A percentile compares a stretch with the other conserved stretches of the same genome.
Conservation (phyloP, 2,888 invertebrate species). For the Blastobasis adustella region DNA sequence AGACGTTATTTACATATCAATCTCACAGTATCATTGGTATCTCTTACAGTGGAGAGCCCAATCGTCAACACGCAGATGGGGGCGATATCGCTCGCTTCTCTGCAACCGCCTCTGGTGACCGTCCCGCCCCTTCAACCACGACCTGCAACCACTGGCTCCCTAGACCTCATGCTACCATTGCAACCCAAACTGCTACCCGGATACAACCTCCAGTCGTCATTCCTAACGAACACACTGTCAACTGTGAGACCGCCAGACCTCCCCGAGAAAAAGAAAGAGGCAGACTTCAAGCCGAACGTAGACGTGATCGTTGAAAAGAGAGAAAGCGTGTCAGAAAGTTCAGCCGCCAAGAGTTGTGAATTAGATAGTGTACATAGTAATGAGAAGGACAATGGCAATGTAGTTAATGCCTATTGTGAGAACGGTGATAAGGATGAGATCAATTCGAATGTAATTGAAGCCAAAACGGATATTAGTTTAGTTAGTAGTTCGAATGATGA, state of each 20-base stretch:
- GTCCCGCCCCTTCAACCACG: conserved; percentile 80
- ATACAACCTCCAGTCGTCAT: conserved; percentile 67
- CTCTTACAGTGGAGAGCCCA: conserved; percentile 73
- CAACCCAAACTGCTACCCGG: conserved; percentile 81
- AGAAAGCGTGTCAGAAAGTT: conserved; percentile 35
- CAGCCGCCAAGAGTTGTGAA: conserved; percentile 29
- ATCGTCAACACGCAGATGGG: conserved; percentile 62
- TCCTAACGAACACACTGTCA: conserved; percentile 67
- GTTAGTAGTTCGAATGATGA: conserved; percentile 42
- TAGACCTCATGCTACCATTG: conserved; percentile 80
- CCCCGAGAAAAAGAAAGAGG: conserved; percentile 27
- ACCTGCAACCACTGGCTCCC: conserved; percentile 80
- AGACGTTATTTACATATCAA: too few relatives aligned
- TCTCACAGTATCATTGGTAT: too few relatives aligned
- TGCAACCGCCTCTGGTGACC: conserved; percentile 69
- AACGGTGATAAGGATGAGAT: conserved; percentile 48
- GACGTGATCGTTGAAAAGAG: conserved; percentile 53
- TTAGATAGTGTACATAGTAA: conserved; percentile 27
- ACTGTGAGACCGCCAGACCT: conserved; percentile 63
- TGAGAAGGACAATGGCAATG: conserved; percentile 30
- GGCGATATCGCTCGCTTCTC: conserved; percentile 67
- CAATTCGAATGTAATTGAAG: conserved; percentile 57
- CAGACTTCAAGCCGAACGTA: conserved; percentile 46
- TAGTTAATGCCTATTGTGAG: conserved; percentile 22
- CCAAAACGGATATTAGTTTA: conserved; percentile 36